Percentiles rank a stretch among this genome's conserved stretches.
Evolutionary conservation across 2,888 invertebrate species (phyloP).

Genomic region (Spialia ferax): DNA sequence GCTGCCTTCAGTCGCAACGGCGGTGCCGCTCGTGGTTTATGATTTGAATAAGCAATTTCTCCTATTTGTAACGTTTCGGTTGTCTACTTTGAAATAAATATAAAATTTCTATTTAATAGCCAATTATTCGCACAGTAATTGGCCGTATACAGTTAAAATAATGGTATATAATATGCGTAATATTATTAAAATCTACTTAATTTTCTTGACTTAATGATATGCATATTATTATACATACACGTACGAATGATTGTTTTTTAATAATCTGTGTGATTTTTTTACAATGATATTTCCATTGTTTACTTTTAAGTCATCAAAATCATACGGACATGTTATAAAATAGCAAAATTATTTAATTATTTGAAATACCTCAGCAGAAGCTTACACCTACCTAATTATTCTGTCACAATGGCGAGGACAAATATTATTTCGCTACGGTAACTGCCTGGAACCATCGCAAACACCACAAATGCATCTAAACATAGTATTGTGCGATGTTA

Average conservation of each 20-base stretch:
- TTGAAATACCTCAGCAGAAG: neutral
- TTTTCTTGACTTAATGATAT: too few relatives aligned
- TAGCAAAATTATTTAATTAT: too few relatives aligned
- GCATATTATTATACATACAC: too few relatives aligned
- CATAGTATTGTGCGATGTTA: constrained; percentile 50
- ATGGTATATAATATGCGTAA: too few relatives aligned
- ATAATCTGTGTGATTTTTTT: too few relatives aligned
- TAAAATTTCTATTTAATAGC: constrained; percentile 3
- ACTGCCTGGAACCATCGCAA: constrained; percentile 6
- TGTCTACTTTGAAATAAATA: neutral
- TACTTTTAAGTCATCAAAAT: too few relatives aligned
- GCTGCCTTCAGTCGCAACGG: constrained; percentile 7
- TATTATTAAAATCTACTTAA: too few relatives aligned
- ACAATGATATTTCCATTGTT: too few relatives aligned
- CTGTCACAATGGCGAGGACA: neutral
- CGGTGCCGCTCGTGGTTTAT: neutral
- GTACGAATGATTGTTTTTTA: too few relatives aligned
- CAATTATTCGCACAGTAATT: too few relatives aligned
- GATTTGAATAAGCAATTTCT: constrained; percentile 28
- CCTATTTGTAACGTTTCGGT: constrained; percentile 22
- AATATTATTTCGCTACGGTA: constrained; percentile 23
- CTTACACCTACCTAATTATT: neutral
- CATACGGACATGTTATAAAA: too few relatives aligned
- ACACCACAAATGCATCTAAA: constrained; percentile 16
- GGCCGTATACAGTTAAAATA: too few relatives aligned